phyloP scores from a whole-genome alignment of 2,888 invertebrate species.

The Dexiosoma caninum region DNA sequence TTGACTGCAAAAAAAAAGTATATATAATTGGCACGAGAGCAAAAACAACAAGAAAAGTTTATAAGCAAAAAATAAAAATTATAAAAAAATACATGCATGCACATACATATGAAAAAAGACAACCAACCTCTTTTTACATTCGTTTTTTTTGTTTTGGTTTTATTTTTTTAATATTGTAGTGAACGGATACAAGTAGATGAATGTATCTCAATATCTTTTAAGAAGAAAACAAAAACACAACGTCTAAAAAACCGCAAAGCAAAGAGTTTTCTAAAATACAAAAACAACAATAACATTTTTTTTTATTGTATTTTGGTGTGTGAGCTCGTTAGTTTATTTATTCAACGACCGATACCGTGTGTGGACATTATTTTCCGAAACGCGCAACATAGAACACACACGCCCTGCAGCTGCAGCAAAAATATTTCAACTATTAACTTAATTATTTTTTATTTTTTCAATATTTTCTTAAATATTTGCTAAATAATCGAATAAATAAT shows the following conservation, averaged over 20 bases:
- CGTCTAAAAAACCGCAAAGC: constrained; percentile 49
- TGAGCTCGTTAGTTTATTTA: constrained; percentile 74
- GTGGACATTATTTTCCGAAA: constrained; percentile 77
- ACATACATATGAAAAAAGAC: neutral
- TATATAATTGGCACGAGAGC: constrained; percentile 59
- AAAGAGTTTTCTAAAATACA: constrained; percentile 59
- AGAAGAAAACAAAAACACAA: constrained; percentile 38
- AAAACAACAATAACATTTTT: constrained; percentile 41
- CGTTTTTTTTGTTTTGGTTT: constrained; percentile 26
- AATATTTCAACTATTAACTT: constrained; percentile 9
- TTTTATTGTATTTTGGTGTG: constrained; percentile 53
- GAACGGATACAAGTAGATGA: constrained; percentile 54
- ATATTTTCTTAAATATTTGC: neutral
- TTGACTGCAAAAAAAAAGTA: constrained; percentile 23
- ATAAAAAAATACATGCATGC: neutral
- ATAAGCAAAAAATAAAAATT: neutral
- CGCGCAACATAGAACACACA: constrained; percentile 69
- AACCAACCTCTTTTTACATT: constrained; percentile 43
- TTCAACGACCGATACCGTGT: constrained; percentile 77
- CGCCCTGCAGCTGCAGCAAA: constrained; percentile 34
- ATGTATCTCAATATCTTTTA: constrained; percentile 58
- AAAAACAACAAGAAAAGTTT: constrained; percentile 15
- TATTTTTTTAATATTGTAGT: constrained; percentile 31
- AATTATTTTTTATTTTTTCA: neutral
- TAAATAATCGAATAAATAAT: neutral